Evolutionary conservation across 64 coral and sea anemone species (phyloP), one percentile per base, ranked within the genome.

Genomic region (Montipora sp.): DNA sequence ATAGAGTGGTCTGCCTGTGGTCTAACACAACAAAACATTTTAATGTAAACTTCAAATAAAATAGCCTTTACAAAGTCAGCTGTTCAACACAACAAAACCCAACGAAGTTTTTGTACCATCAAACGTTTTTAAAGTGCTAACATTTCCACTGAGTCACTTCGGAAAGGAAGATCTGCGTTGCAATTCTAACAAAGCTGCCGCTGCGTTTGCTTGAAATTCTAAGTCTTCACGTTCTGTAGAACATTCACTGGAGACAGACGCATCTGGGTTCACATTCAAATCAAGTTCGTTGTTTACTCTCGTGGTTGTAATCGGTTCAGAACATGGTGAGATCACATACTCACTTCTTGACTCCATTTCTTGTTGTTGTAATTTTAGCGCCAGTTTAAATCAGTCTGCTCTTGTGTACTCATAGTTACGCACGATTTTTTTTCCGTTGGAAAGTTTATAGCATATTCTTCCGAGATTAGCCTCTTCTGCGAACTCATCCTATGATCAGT

Each of bases 391-490:
- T 91, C 79, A 81, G 1, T 51, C 59, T 83, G 22, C 27, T 83
- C 89, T 73, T 83, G 78, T 24, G 67, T 68, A 73, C 65, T 55
- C 45, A 47, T 58, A 27, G 59, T 18, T 22, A 67, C 48, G 51
- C 47, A 65, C 15, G 77, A 53, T 51, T n/a, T 78, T 50, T 72
- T 77, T 57, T 83, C 68, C 7, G 27, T 79, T 49, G 79, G 89
- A 51, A 82, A 83, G 20, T 67, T 78, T 83, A 91, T 91, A 10
- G 77, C 74, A 90, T 48, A 90, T 46, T 90, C 77, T 67, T 90
- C 77, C 66, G 78, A 58, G 47, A 90, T 48, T 51, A 80, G 21
- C 63, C 77, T 90, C 49, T 90, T 81, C 59, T 81, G 89, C 19
- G 77, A 24, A 80, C 50, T 69, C 77, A 90, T 81, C 60, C 61